phyloP scores from a whole-genome alignment of 2,797 vertebrate genomes.

The Bradypus variegatus region DNA sequence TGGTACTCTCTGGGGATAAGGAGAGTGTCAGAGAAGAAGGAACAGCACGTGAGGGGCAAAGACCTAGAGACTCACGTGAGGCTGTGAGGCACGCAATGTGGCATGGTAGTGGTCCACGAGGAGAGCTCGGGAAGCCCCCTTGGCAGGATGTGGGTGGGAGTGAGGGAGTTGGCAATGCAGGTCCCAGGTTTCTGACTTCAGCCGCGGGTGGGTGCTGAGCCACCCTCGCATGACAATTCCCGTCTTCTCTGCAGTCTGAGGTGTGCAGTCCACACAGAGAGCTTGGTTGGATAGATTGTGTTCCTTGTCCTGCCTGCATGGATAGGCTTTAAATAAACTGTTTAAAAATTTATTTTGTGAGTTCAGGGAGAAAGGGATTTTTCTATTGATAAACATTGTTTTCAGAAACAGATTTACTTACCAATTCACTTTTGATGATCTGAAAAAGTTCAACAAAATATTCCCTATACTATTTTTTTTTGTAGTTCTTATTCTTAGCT shows the following conservation, averaged over 20 bases:
- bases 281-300: background rate
- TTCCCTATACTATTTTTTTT: background rate
- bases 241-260: background rate
- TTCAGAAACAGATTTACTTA: background rate
- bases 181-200: accelerated
- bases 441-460: background rate
- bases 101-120: too few species aligned
- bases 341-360: background rate
- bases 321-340: background rate
- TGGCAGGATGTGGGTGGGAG: accelerated
- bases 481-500: background rate
- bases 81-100: accelerated
- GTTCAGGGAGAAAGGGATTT: background rate
- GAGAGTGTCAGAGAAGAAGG: background rate
- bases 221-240: accelerated
- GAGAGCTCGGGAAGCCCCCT: background rate
- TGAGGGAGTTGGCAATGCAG: background rate
- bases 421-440: background rate
- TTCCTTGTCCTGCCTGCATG: background rate
- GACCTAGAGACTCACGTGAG: too few species aligned
- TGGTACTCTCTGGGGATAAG: background rate
- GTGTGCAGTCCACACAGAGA: background rate
- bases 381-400: background rate
- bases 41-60: background rate
- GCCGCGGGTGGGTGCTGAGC: background rate